These are phyloP conservation scores for Sogatella furcifera DNA, from an alignment of 1,140 invertebrate genomes.

Conservation along the genomic window DNA sequence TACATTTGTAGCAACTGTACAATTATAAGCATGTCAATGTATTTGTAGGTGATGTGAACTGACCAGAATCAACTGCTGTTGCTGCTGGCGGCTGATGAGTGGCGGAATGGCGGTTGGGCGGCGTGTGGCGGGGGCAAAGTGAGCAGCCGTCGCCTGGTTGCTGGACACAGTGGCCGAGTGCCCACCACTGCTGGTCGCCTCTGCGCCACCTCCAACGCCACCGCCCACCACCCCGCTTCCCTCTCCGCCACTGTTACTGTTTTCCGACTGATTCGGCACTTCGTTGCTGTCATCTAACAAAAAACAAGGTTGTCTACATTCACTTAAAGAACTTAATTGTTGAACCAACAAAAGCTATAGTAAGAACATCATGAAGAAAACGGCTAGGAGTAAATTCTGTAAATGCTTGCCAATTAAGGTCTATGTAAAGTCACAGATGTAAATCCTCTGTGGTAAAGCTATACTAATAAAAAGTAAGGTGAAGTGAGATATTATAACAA, in stretches of 20 bases:
- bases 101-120: constrained; percentile 17
- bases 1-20: too few relatives aligned
- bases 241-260: constrained; percentile 16
- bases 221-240: constrained; percentile 13
- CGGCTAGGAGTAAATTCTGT: too few relatives aligned
- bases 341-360: too few relatives aligned
- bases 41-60: constrained; percentile 17
- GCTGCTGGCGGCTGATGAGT: constrained; percentile 27
- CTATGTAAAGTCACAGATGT: too few relatives aligned
- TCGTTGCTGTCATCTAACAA: constrained; percentile 44
- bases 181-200: constrained; percentile 36
- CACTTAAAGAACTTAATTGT: too few relatives aligned
- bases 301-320: too few relatives aligned
- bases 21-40: too few relatives aligned
- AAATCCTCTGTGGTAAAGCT: too few relatives aligned
- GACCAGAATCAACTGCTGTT: constrained; percentile 35
- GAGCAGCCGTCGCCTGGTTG: not conserved
- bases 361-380: too few relatives aligned
- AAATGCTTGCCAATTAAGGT: too few relatives aligned
- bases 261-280: constrained; percentile 42
- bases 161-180: constrained; percentile 37
- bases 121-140: constrained; percentile 9
- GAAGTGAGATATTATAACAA: too few relatives aligned
- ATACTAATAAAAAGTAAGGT: too few relatives aligned
- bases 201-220: constrained; percentile 16